Conservation (phyloP, 2,113 vertebrate species). For the Syngnathus typhle region DNA sequence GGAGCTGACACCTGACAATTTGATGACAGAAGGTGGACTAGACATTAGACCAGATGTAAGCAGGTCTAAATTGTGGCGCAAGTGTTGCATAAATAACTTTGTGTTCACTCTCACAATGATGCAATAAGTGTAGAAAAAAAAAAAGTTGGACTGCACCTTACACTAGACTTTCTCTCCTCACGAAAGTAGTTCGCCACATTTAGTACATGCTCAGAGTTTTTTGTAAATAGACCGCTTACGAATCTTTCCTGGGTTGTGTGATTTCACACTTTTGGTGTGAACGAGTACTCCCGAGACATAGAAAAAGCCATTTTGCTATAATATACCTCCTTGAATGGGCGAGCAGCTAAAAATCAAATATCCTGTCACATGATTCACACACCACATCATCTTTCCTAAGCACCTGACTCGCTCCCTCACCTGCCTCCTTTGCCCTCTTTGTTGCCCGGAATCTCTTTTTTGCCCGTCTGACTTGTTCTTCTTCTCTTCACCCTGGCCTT, state of each 20-base stretch:
- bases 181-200: neutral
- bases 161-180: too few relatives aligned
- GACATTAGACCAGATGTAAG: too few relatives aligned
- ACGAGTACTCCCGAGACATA: too few relatives aligned
- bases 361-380: neutral
- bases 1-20: slow-evolving; percentile 51
- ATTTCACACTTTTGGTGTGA: neutral
- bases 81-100: too few relatives aligned
- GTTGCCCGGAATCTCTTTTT: slow-evolving; percentile 33
- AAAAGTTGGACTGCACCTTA: too few relatives aligned
- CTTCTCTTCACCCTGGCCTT: slow-evolving; percentile 79
- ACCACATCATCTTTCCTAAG: neutral
- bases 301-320: neutral
- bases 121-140: too few relatives aligned
- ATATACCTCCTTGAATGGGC: neutral
- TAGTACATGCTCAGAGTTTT: neutral
- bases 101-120: too few relatives aligned
- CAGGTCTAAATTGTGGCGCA: too few relatives aligned
- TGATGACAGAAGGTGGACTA: too few relatives aligned
- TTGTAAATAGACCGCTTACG: neutral
- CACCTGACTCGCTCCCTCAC: neutral
- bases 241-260: neutral
- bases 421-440: slow-evolving; percentile 33
- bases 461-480: slow-evolving; percentile 65
- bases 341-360: neutral